Evolutionary conservation across 37 sponge, comb jelly and placozoan species (phyloP), one percentile per base, ranked within the genome.

Genomic region (Hexactinellida sp.): DNA sequence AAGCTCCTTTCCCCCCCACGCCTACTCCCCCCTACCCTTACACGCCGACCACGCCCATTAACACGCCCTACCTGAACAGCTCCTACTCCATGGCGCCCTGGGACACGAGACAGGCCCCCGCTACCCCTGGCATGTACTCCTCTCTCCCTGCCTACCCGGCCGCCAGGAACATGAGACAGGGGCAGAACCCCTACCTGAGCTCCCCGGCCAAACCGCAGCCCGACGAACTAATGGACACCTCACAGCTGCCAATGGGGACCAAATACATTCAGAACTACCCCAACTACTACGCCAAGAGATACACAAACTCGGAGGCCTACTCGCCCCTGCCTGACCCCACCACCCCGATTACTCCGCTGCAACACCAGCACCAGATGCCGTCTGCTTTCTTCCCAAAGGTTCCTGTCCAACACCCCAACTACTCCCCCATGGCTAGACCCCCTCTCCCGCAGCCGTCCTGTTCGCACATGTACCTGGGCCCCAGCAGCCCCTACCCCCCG

Each of bases 121-220:
- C 36, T 10, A 41, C 82, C 23, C 37, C 36, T 47, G 36, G 24
- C 41, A 9, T n/a, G 5, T 63, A 63, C 76, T 63, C 76, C 25
- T 63, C 76, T n/a, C 76, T 63, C 25, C 76, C 76, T 63, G 3
- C 76, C 25, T 63, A 63, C 76, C 30, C 76, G 34, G 76, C 76
- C 34, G 30, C 28, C 13, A 63, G 76, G 30, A n/a, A 7, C 13
- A 10, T 63, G 76, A 63, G 34, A 63, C 76, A 63, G 30, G 52
- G 9, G 13, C 52, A 47, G 9, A 32, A 7, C 34, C 76, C 76
- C 5, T 63, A 32, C 30, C 3, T 63, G 21, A 63, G 76, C 76
- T 63, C 76, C 13, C 76, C 76, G 5, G 28, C 30, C 34, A 63
- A 1, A 63, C 76, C 76, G 3, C 76, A 63, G 13, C 76, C 76